phyloP scores from a whole-genome alignment of 2,888 invertebrate genomes.

The Zeuzera pyrina region DNA sequence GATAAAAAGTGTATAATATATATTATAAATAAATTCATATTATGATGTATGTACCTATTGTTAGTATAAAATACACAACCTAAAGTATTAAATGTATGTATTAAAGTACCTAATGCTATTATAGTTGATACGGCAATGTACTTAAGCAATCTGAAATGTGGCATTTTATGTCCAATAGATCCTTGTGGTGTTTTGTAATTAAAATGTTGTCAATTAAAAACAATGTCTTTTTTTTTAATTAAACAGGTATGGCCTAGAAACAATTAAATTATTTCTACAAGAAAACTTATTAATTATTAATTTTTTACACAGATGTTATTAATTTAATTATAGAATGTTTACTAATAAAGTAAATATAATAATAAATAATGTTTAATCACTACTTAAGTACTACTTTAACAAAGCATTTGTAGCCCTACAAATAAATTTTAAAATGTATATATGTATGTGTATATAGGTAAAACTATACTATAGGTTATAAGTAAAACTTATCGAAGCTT shows the following conservation, averaged over 20 bases:
- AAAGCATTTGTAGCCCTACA: no score
- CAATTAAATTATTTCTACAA: not conserved
- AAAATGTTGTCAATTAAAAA: conserved; percentile 70
- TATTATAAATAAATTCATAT: conserved; percentile 44
- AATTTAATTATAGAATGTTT: no score
- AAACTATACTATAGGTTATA: no score
- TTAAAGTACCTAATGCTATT: conserved; percentile 54
- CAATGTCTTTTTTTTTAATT: not conserved
- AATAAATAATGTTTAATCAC: no score
- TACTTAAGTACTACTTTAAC: no score
- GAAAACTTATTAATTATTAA: not conserved
- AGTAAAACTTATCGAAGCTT: no score
- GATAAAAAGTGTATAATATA: conserved; percentile 44
- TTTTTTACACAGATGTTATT: no score
- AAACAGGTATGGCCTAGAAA: not conserved
- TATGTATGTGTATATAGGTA: no score
- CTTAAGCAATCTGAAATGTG: conserved; percentile 61
- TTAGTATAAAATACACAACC: conserved; percentile 63
- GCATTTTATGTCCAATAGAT: conserved; percentile 63
- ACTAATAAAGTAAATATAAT: no score
- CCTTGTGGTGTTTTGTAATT: conserved; percentile 73
- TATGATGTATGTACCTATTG: conserved; percentile 49
- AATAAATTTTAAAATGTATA: no score
- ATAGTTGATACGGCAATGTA: conserved; percentile 58
- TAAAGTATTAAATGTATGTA: conserved; percentile 57